These are phyloP conservation scores for Ptilodon capucinus DNA, from an alignment of 2,888 invertebrate genomes.

Conservation along the genomic window DNA sequence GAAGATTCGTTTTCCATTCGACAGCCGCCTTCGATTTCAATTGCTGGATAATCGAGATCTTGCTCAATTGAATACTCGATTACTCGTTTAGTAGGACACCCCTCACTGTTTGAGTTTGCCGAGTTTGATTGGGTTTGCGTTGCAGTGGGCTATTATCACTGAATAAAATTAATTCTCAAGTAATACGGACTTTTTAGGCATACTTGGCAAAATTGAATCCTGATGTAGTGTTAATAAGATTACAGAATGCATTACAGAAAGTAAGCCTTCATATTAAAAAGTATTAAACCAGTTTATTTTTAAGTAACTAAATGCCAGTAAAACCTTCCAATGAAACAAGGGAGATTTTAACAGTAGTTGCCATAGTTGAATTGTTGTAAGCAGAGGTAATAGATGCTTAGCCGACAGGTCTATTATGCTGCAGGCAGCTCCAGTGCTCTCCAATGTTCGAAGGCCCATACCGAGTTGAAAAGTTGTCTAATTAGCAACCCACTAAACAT, in stretches of 20 bases:
- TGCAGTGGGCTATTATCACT: slow-evolving; percentile 60
- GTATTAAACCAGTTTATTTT: too few relatives aligned
- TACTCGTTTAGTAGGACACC: slow-evolving; percentile 74
- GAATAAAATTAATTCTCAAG: slow-evolving; percentile 57
- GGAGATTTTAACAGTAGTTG: too few relatives aligned
- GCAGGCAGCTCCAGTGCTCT: slow-evolving; percentile 32
- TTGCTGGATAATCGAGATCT: slow-evolving; percentile 78
- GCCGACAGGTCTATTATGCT: slow-evolving; percentile 11
- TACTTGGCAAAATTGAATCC: slow-evolving; percentile 8
- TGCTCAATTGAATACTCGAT: slow-evolving; percentile 80
- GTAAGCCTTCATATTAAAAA: too few relatives aligned
- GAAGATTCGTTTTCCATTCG: slow-evolving; percentile 67
- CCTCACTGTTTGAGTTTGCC: slow-evolving; percentile 73
- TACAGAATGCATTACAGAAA: too few relatives aligned
- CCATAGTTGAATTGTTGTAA: background rate
- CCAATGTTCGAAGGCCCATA: slow-evolving; percentile 48
- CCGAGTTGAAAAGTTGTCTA: slow-evolving; percentile 64
- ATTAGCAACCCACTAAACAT: slow-evolving; percentile 64
- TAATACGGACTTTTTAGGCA: slow-evolving; percentile 27
- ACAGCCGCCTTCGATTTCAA: slow-evolving; percentile 72
- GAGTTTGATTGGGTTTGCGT: slow-evolving; percentile 77
- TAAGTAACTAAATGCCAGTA: too few relatives aligned
- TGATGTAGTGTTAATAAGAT: too few relatives aligned
- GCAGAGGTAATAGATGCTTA: background rate
- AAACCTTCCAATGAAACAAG: too few relatives aligned